These are phyloP conservation scores for Acronicta aceris DNA, from an alignment of 2,888 invertebrate genomes.

Conservation along the genomic window DNA sequence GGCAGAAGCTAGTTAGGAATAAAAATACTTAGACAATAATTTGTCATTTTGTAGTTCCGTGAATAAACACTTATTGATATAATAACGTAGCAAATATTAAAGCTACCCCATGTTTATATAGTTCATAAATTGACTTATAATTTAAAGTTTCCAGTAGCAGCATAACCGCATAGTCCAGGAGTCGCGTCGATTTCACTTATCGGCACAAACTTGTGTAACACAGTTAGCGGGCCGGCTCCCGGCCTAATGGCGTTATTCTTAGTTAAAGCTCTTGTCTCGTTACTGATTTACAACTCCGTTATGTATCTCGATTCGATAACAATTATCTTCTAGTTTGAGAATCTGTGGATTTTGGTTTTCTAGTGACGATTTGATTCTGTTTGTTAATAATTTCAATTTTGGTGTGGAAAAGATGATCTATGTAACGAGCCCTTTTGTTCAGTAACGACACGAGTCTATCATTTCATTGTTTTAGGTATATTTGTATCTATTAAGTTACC, in stretches of 20 bases:
- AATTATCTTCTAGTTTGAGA: conserved; percentile 47
- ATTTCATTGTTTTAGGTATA: no score
- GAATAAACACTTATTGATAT: conserved; percentile 3
- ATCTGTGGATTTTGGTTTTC: conserved; percentile 1
- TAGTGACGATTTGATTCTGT: neutral
- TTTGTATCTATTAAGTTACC: no score
- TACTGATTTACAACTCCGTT: conserved; percentile 76
- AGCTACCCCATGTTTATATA: conserved; percentile 26
- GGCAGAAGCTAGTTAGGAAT: no score
- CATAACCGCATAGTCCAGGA: conserved; percentile 64
- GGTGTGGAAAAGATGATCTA: no score
- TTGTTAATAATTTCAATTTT: neutral
- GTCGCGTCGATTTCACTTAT: conserved; percentile 74
- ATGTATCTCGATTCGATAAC: conserved; percentile 62
- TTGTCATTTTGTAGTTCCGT: no score
- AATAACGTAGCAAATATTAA: conserved; percentile 19
- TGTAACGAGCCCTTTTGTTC: no score
- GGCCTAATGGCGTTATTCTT: conserved; percentile 74
- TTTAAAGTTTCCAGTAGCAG: conserved; percentile 53
- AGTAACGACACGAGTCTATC: no score
- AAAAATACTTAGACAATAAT: no score
- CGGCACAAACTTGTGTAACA: conserved; percentile 79
- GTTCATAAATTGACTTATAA: conserved; percentile 48
- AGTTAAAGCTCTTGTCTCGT: conserved; percentile 74
- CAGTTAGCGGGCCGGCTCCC: conserved; percentile 71